These are phyloP conservation scores for Paedocypris micromegethes DNA, from an alignment of 2,797 vertebrate genomes.

Conservation along the genomic window DNA sequence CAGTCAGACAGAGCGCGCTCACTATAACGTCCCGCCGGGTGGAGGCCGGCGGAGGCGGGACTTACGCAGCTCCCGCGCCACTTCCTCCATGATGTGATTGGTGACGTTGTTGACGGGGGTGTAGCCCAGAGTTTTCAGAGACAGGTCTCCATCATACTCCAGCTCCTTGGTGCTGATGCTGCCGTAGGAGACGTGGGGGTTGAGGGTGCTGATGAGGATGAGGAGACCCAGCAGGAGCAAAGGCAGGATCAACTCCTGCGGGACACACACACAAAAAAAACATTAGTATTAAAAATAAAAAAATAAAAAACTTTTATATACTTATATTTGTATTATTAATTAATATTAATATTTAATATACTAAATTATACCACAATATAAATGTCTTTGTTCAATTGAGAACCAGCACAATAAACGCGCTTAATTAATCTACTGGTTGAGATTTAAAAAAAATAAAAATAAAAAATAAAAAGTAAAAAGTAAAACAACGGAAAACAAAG, in stretches of 20 bases:
- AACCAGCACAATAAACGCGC: no score
- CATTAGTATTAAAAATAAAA: not conserved
- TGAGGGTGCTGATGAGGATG: constrained; percentile 69
- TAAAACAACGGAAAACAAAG: no score
- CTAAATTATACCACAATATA: no score
- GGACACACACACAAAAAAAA: not conserved
- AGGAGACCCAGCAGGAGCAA: constrained; percentile 69
- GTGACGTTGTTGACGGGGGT: constrained; percentile 77
- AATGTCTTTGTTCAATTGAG: no score
- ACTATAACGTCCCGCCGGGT: not conserved
- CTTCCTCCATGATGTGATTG: constrained; percentile 82
- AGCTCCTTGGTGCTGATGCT: constrained; percentile 64
- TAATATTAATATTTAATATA: no score
- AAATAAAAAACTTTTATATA: not conserved
- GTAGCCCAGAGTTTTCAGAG: constrained; percentile 75
- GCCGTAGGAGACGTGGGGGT: constrained; percentile 70
- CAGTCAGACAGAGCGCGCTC: not conserved
- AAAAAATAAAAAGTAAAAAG: no score
- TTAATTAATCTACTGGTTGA: no score
- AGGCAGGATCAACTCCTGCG: constrained; percentile 70
- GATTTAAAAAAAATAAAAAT: no score
- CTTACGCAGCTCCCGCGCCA: constrained; percentile 71
- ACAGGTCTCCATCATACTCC: constrained; percentile 47
- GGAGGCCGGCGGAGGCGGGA: not conserved
- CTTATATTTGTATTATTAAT: no score